Evolutionary conservation across 1,140 invertebrate species (phyloP).

Genomic region (Drosophila micromelanica): DNA sequence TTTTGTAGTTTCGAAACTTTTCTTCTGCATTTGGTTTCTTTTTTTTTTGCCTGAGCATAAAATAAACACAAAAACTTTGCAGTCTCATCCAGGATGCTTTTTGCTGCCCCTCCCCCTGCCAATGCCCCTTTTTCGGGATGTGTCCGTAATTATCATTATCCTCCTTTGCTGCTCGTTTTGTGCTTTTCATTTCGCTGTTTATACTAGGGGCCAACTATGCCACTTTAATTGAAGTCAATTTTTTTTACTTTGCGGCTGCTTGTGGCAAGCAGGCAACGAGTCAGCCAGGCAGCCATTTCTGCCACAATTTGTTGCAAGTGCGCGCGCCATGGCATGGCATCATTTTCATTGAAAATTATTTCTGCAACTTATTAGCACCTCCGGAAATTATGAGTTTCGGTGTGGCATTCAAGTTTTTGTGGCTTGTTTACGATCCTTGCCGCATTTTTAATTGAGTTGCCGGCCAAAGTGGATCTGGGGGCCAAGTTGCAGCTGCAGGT

Average conservation of each 20-base stretch:
- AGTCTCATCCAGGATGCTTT: conserved; percentile 62
- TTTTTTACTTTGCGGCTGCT: conserved; percentile 65
- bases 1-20: conserved; percentile 15
- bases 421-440: conserved; percentile 68
- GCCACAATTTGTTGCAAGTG: conserved; percentile 24
- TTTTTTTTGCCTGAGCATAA: conserved; percentile 53
- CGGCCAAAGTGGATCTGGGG: not conserved
- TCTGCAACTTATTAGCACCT: conserved; percentile 82
- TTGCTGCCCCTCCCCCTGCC: not conserved
- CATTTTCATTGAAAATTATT: conserved; percentile 78
- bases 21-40: conserved; percentile 18
- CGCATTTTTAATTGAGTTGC: conserved; percentile 75
- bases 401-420: conserved; percentile 58
- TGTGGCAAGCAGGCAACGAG: conserved; percentile 15
- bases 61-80: conserved; percentile 79
- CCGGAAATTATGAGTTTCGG: conserved; percentile 78
- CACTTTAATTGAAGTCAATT: conserved; percentile 83
- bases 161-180: conserved; percentile 63
- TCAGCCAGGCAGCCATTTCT: not conserved
- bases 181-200: conserved; percentile 76
- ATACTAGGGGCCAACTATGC: conserved; percentile 77
- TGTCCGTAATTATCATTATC: conserved; percentile 78
- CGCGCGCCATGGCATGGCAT: conserved; percentile 1
- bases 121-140: conserved; percentile 20
- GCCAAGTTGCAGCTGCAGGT: not conserved